Evolutionary conservation across 2,888 invertebrate species (phyloP).

Genomic region (Thecophora atra): DNA sequence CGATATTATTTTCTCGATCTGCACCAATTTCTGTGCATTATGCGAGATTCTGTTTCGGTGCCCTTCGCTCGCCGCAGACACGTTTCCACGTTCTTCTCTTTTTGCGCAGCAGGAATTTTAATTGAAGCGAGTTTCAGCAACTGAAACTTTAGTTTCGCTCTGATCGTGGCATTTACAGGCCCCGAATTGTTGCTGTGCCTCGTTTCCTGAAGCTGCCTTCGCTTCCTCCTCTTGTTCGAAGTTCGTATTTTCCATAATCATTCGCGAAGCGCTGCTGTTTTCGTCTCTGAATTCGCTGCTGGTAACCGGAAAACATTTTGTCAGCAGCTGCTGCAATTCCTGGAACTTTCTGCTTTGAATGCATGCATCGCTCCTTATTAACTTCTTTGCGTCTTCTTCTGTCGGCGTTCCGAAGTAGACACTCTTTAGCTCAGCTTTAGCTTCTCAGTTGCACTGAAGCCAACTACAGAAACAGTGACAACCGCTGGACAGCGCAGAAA

Average conservation of each 20-base stretch:
- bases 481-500: conserved; percentile 15
- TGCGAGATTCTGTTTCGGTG: conserved; percentile 48
- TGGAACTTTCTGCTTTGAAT: conserved; percentile 33
- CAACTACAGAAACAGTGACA: conserved; percentile 10
- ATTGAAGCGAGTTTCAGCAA: conserved; percentile 56
- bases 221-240: neutral
- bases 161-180: neutral
- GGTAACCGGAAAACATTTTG: conserved; percentile 1
- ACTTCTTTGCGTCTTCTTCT: neutral
- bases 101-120: conserved; percentile 54
- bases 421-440: neutral
- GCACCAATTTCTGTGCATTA: conserved; percentile 58
- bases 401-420: too few species aligned
- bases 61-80: conserved; percentile 25
- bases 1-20: conserved; percentile 18
- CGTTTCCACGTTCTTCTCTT: conserved; percentile 43
- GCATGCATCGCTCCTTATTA: neutral
- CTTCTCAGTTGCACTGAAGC: conserved; percentile 6
- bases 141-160: conserved; percentile 28
- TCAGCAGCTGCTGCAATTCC: conserved; percentile 39
- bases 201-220: neutral
- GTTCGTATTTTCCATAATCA: neutral
- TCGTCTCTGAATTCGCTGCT: neutral
- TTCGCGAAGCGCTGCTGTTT: neutral
- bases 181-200: neutral